These are phyloP conservation scores for Tinea semifulvella DNA, from an alignment of 2,888 invertebrate genomes.

Conservation along the genomic window DNA sequence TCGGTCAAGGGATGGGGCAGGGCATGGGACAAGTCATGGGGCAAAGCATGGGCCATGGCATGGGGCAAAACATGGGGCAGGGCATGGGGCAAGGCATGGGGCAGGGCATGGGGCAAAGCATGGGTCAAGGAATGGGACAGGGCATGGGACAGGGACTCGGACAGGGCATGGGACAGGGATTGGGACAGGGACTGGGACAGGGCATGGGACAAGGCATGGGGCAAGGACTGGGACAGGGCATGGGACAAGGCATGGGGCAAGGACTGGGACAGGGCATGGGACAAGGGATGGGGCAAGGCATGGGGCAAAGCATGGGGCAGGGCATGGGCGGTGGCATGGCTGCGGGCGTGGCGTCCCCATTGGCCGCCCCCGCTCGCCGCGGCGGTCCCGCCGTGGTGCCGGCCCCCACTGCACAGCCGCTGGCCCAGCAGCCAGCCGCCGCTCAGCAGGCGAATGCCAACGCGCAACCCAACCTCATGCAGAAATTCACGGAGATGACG, in stretches of 20 bases:
- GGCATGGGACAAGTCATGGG: constrained; percentile 16
- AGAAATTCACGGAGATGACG: constrained; percentile 89
- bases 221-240: too few relatives aligned
- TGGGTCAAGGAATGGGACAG: constrained; percentile 20
- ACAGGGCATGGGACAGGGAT: constrained; percentile 20
- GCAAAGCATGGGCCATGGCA: constrained; percentile 15
- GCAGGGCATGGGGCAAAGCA: constrained; percentile 21
- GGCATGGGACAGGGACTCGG: constrained; percentile 20
- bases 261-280: too few relatives aligned
- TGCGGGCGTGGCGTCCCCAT: constrained; percentile 47
- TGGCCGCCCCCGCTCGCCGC: constrained; percentile 30
- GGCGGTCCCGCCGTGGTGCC: constrained; percentile 24
- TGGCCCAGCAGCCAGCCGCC: constrained; percentile 50
- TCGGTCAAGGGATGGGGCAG: constrained; percentile 17
- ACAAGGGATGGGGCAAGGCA: too few relatives aligned
- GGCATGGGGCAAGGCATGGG: constrained; percentile 21
- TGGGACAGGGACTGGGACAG: too few relatives aligned
- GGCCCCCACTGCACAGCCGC: constrained; percentile 54
- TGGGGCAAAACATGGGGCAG: constrained; percentile 15
- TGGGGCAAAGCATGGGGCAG: constrained; percentile 65
- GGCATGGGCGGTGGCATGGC: constrained; percentile 69
- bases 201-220: too few relatives aligned
- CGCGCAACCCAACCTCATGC: constrained; percentile 80
- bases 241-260: too few relatives aligned
- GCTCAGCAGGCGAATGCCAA: constrained; percentile 49